Evolutionary conservation across 2,113 vertebrate species (phyloP), one percentile per base, ranked within the genome.

Genomic region (Marmota monax): DNA sequence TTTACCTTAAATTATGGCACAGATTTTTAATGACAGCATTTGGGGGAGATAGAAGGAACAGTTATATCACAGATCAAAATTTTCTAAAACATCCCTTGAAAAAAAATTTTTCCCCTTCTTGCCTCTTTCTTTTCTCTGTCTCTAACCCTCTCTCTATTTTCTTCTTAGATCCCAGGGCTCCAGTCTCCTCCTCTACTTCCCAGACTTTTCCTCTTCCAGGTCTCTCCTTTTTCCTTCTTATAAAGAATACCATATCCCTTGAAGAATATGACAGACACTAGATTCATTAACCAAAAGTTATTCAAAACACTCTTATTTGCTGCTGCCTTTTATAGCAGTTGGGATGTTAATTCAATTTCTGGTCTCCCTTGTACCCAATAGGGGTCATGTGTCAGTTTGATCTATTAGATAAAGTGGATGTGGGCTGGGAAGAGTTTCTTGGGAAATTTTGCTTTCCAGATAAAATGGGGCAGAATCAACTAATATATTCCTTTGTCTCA

Each of bases 391-490:
- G 53, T 74, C 74, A 82, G 23, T 92, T 13, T 95, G 79, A 61
- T 51, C 78, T 72, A 39, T n/a, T 83, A 88, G 27, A 88, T 72
- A 4, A 84, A 77, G 72, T 56, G 27, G 39, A 18, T 79, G 48
- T 70, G 65, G 83, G 12, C 48, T 90, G 86, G 32, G 58, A 90
- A 82, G 14, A 8, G n/a, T 13, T 92, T 88, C 69, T 79, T 12
- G 53, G 39, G 72, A 84, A 67, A 56, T 9, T 83, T 82, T 95
- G 51, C 70, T 94, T 92, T 45, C 94, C 56, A 61, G 84, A 86
- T 88, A 86, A 87, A 87, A 86, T 42, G 25, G 2, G 48, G 10
- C 39, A 58, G 51, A 78, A 51, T 86, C 20, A 11, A 84, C 67
- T 84, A 67, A 53, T 73, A 84, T 95, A 89, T 29, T 87, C 20